Conservation (phyloP, 2,113 vertebrate genomes). For the Phycodurus eques region DNA sequence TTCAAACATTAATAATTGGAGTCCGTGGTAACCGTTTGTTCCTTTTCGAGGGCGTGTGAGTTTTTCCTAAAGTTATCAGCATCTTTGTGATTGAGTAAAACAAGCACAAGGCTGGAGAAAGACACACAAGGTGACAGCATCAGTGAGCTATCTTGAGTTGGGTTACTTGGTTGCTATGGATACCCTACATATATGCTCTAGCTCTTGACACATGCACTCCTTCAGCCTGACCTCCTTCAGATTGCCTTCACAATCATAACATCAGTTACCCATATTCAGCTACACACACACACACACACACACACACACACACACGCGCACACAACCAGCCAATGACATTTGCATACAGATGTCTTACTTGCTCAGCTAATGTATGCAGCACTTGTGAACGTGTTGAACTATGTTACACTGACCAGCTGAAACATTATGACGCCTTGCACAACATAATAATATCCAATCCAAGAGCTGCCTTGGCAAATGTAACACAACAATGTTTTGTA, state of each 20-base stretch:
- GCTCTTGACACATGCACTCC: slow-evolving; percentile 55
- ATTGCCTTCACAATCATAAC: slow-evolving; percentile 60
- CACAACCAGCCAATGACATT: slow-evolving; percentile 70
- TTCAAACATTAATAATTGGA: not conserved
- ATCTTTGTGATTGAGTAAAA: slow-evolving; percentile 10
- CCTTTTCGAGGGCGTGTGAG: not conserved
- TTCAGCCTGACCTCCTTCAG: slow-evolving; percentile 53
- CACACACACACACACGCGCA: slow-evolving; percentile 39
- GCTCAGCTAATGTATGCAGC: slow-evolving; percentile 41
- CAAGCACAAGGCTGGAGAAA: slow-evolving; percentile 16
- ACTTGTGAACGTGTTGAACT: slow-evolving; percentile 17
- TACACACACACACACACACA: slow-evolving; percentile 42
- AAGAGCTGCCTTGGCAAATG: not conserved
- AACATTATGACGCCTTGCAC: not conserved
- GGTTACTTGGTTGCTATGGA: slow-evolving; percentile 50
- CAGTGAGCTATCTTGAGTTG: slow-evolving; percentile 36
- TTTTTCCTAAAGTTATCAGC: not conserved
- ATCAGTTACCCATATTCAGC: slow-evolving; percentile 46
- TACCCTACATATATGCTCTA: slow-evolving; percentile 44
- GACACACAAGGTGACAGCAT: slow-evolving; percentile 26
- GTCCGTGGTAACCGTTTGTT: not conserved
- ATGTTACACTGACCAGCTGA: not conserved
- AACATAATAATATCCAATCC: not conserved
- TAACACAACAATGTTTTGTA: no score
- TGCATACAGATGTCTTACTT: slow-evolving; percentile 87